A percentile compares a stretch with the other conserved stretches of the same genome.
Conservation (phyloP, 2,888 invertebrate species). For the Pantelozetes paolii region DNA sequence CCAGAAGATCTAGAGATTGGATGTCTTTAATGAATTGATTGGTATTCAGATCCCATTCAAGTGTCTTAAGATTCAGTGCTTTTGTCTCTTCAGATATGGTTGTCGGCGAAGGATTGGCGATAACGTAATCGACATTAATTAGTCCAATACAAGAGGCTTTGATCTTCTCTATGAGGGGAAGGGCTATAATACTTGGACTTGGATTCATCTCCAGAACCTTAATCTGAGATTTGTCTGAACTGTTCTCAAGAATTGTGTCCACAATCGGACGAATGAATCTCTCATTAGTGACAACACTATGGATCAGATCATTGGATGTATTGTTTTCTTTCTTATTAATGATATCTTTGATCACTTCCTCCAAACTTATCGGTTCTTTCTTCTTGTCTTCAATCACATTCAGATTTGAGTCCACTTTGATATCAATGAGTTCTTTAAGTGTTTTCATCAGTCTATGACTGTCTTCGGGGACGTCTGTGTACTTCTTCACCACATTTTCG, state of each 20-base stretch:
- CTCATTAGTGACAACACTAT: slow-evolving; percentile 46
- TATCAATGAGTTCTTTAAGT: slow-evolving; percentile 36
- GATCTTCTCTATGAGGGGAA: slow-evolving; percentile 46
- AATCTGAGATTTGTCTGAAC: slow-evolving; percentile 64
- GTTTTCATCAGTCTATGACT: slow-evolving; percentile 43
- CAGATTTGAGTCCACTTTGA: slow-evolving; percentile 38
- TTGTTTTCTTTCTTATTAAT: slow-evolving; percentile 45
- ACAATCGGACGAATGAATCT: slow-evolving; percentile 55
- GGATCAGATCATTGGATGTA: slow-evolving; percentile 48
- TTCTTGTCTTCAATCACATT: slow-evolving; percentile 39
- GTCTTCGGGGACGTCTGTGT: slow-evolving; percentile 44
- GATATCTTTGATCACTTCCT: slow-evolving; percentile 44
- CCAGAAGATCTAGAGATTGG: slow-evolving; percentile 50
- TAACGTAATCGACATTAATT: slow-evolving; percentile 59
- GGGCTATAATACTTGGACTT: slow-evolving; percentile 41
- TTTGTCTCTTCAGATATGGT: slow-evolving; percentile 49
- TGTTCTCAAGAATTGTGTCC: slow-evolving; percentile 74
- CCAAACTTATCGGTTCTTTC: slow-evolving; percentile 38
- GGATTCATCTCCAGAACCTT: slow-evolving; percentile 66
- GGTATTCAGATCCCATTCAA: slow-evolving; percentile 60
- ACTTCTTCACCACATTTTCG: slow-evolving; percentile 44
- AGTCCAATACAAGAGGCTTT: slow-evolving; percentile 42
- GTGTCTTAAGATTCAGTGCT: slow-evolving; percentile 58
- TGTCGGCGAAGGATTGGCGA: slow-evolving; percentile 58
- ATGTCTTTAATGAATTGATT: slow-evolving; percentile 53